These are phyloP conservation scores for Emmelina monodactyla DNA, from an alignment of 2,888 invertebrate species.

Conservation along the genomic window DNA sequence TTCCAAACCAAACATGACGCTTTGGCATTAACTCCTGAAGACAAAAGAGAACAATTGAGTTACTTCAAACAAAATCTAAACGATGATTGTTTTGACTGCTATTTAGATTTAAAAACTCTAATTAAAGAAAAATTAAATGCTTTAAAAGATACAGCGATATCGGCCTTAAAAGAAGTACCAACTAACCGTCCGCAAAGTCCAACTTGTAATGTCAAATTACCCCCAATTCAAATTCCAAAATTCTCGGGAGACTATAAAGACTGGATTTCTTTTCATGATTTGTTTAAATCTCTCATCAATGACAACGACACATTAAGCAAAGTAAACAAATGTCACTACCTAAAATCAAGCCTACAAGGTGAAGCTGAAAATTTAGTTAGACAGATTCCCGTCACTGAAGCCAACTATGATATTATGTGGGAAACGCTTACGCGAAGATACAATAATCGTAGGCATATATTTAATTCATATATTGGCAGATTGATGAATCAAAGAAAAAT, in stretches of 20 bases:
- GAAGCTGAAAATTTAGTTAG: slow-evolving; percentile 14
- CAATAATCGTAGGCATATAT: slow-evolving; percentile 15
- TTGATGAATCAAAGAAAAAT: slow-evolving; percentile 14
- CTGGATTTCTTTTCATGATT: slow-evolving; percentile 16
- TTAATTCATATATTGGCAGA: slow-evolving; percentile 13
- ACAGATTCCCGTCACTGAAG: slow-evolving; percentile 13
- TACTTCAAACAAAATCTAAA: slow-evolving; percentile 2
- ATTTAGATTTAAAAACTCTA: slow-evolving; percentile 2
- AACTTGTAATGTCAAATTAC: slow-evolving; percentile 11
- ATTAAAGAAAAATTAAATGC: background rate
- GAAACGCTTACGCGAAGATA: slow-evolving; percentile 13
- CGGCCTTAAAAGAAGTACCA: background rate
- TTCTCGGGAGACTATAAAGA: slow-evolving; percentile 16
- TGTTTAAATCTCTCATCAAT: slow-evolving; percentile 11
- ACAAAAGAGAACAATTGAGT: background rate
- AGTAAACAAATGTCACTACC: slow-evolving; percentile 18
- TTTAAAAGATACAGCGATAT: background rate
- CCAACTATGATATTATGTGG: slow-evolving; percentile 17
- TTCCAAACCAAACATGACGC: slow-evolving; percentile 2
- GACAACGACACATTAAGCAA: background rate
- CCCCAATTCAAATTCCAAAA: slow-evolving; percentile 13
- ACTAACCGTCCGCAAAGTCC: background rate
- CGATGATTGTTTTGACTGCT: background rate
- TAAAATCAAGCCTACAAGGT: slow-evolving; percentile 15
- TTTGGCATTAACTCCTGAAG: background rate